Conservation (phyloP, 2,888 invertebrate genomes). For the Luperina testacea region DNA sequence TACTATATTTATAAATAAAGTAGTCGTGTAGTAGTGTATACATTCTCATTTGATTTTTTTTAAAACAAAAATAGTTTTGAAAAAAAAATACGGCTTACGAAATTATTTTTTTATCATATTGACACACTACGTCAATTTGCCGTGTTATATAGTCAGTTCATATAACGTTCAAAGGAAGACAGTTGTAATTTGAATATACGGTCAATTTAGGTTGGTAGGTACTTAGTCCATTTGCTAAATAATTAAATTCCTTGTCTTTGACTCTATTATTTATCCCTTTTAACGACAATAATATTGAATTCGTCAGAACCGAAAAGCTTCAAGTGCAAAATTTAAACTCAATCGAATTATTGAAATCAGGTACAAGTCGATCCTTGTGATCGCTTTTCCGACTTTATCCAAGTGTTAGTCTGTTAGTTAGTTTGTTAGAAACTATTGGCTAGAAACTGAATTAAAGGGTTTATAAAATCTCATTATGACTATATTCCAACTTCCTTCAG, state of each 20-base stretch:
- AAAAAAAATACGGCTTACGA: background rate
- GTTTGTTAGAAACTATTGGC: background rate
- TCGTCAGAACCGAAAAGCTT: background rate
- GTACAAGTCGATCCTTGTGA: background rate
- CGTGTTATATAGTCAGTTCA: background rate
- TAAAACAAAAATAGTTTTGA: background rate
- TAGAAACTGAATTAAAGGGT: background rate
- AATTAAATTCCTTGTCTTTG: background rate
- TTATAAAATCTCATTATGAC: background rate
- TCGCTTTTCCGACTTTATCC: background rate
- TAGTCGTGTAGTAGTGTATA: background rate
- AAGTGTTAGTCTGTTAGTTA: background rate
- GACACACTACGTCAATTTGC: background rate
- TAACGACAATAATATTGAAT: background rate
- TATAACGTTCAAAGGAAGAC: background rate
- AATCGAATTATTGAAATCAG: background rate
- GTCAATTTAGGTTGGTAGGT: background rate
- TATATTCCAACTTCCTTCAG: background rate
- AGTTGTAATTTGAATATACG: background rate
- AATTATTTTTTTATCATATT: background rate
- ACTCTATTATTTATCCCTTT: background rate
- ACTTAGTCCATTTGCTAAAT: background rate
- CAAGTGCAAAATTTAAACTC: background rate
- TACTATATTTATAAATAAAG: slow-evolving; percentile 7
- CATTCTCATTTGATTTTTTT: background rate